A percentile compares a stretch with the other conserved stretches of the same genome.
Conservation (phyloP, 2,888 invertebrate genomes). For the Steromphala cineraria region DNA sequence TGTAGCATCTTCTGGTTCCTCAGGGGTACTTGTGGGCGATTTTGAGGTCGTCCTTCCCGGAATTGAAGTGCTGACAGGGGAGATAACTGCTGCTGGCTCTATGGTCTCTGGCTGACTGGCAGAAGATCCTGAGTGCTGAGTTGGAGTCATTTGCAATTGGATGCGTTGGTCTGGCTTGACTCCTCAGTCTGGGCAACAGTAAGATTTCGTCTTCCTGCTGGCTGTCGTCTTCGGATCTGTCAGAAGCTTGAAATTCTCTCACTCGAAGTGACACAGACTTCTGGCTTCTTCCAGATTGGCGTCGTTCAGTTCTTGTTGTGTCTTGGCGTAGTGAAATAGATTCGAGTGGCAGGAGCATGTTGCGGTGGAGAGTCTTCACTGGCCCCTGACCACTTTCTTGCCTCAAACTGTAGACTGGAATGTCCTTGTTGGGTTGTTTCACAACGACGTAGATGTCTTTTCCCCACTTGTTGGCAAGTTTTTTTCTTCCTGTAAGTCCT, state of each 20-base stretch:
- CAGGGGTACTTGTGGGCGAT: too few species aligned
- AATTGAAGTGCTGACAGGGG: too few species aligned
- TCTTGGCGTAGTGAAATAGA: background rate
- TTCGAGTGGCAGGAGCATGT: background rate
- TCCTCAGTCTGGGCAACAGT: background rate
- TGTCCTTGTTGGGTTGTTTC: too few species aligned
- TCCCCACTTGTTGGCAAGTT: too few species aligned
- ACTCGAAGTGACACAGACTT: background rate
- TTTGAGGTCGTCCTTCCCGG: too few species aligned
- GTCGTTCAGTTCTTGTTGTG: background rate
- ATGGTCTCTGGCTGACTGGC: too few species aligned
- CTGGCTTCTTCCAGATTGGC: background rate
- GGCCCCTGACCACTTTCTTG: background rate
- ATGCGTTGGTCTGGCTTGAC: background rate
- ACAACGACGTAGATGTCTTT: background rate
- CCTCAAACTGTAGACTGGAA: background rate
- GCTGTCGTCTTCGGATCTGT: background rate
- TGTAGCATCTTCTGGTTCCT: too few species aligned
- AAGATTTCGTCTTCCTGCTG: background rate
- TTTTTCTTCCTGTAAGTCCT: background rate
- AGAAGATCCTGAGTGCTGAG: too few species aligned
- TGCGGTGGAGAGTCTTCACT: background rate
- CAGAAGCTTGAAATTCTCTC: background rate
- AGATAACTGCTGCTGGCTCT: too few species aligned
- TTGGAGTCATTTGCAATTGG: background rate